Base-by-base conservation (phyloP, 92 coral and sea anemone species). In the Paragorgia papillata region DNA sequence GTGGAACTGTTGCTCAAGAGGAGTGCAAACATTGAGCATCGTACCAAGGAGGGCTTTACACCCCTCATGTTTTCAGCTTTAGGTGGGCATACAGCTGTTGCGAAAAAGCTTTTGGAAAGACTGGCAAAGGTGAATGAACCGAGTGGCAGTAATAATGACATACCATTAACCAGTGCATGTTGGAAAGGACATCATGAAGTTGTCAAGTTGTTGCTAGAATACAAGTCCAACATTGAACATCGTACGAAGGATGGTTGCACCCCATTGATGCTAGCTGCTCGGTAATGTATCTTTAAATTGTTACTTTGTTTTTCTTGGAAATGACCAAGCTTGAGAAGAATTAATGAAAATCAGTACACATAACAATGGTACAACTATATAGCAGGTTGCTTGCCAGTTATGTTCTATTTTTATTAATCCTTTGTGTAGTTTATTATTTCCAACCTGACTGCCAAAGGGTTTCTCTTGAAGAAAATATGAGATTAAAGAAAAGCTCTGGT, bases 31-130 rank as follows among this genome's bases (percentile, higher is more conserved):
- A 95, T 95, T 69, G 99, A 95, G 81, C 99, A 95, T 67, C 94
- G 99, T 25, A 95, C 99, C 9, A 95, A 95, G 77, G 99, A 95
- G 77, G 99, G 99, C 19, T 95, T 95, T 67, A 95, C 99, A 27
- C 99, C 99, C n/a, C 87, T 95, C 25, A 95, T 95, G 99, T 95
- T 95, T 87, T 92, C 99, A 4, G 99, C 99, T 6, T 89, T 95
- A 18, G 99, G 99, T 39, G 99, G 99, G 18, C 99, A 95, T 54
- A 95, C 99, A 3, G 95, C 90, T 75, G 99, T 95, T 9, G 99
- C 99, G 5, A 88, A 92, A 26, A 91, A 95, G 69, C 87, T 95
- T 60, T 88, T 95, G 17, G 97, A 95, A 54, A 81, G 90, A 34
- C 86, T 82, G 8, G 99, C 99, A 39, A 95, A 87, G 81, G 99